Base-by-base conservation (phyloP, 2,888 invertebrate species). In the Venusia cambrica region DNA sequence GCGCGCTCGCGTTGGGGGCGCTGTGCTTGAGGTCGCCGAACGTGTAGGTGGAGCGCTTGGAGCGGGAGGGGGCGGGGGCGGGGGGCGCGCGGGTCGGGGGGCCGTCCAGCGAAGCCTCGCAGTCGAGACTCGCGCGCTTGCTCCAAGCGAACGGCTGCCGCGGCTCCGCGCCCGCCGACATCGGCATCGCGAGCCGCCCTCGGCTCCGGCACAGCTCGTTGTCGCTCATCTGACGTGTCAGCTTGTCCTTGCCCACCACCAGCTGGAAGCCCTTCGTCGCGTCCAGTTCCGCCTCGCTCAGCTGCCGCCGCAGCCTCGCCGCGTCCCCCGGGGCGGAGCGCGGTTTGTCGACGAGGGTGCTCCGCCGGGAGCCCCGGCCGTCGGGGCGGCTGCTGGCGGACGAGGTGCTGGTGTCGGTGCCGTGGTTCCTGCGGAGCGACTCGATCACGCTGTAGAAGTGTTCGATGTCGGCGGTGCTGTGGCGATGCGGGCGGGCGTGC, bases 81-180 rank as follows among this genome's bases (percentile, higher is more conserved):
- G n/a, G n/a, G n/a, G 51, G 11, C 3, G 14, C 35, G 15, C 59
- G 54, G 4, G 29, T 18, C 4, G 39, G n/a, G n/a, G n/a, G 51
- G 19, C 46, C 51, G 5, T 59, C 48, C 27, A 63, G 41, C 13
- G 73, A 62, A 17, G 68, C 67, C 46, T 68, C 77, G 59, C 74
- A 63, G 63, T 72, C 76, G 26, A 65, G 63, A 36, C 72, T 68
- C 42, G 73, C 73, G 33, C 77, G 73, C 49, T 72, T 62, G 62
- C 50, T 64, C 75, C 80, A 81, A 42, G 77, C 72, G 61, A 76
- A 78, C 2, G 73, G 56, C 42, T 65, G 73, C 4, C 74, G 62
- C 27, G 79, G 75, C 61, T 85, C 85, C 29, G 87, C 81, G 17
- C 85, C 87, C 33, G 87, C 87, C n/a, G 87, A 85, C 77, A 81